Conservation (phyloP, 2,888 invertebrate genomes). For the Mythimna ferrago region DNA sequence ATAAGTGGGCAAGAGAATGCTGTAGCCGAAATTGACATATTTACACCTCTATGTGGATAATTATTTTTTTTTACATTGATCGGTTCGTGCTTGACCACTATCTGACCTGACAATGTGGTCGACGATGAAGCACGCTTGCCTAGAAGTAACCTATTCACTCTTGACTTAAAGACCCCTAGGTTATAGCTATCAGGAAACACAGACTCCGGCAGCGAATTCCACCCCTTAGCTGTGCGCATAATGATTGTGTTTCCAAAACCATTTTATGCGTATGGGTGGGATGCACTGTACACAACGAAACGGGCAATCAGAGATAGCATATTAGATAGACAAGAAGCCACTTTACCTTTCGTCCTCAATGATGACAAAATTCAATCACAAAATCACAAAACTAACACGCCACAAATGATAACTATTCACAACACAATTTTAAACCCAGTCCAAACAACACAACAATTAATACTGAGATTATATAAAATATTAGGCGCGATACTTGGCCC, state of each 20-base stretch:
- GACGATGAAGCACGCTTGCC: too few relatives aligned
- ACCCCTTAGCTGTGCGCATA: too few relatives aligned
- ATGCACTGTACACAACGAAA: too few relatives aligned
- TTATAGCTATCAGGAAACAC: too few relatives aligned
- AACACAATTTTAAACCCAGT: conserved; percentile 17
- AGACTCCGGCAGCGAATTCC: too few relatives aligned
- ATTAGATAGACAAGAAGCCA: not conserved
- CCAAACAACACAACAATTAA: conserved; percentile 29
- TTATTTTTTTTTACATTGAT: not conserved
- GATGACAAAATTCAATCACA: conserved; percentile 18
- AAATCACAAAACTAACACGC: conserved; percentile 15
- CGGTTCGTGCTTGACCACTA: too few relatives aligned
- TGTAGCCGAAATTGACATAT: not conserved
- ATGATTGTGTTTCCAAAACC: too few relatives aligned
- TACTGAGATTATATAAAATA: conserved; percentile 48
- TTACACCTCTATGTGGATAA: not conserved
- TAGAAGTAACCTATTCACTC: too few relatives aligned
- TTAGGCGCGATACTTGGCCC: conserved; percentile 28
- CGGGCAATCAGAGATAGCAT: too few relatives aligned
- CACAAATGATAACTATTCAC: conserved; percentile 17
- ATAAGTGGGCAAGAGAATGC: not conserved
- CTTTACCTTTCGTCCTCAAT: conserved; percentile 44
- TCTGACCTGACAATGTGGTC: too few relatives aligned
- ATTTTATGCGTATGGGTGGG: too few relatives aligned
- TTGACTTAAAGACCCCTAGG: too few relatives aligned